A percentile compares a stretch with the other conserved stretches of the same genome.
Evolutionary conservation across 1,140 invertebrate genomes (phyloP).

Genomic region (Hyposmocoma kahamanoa): DNA sequence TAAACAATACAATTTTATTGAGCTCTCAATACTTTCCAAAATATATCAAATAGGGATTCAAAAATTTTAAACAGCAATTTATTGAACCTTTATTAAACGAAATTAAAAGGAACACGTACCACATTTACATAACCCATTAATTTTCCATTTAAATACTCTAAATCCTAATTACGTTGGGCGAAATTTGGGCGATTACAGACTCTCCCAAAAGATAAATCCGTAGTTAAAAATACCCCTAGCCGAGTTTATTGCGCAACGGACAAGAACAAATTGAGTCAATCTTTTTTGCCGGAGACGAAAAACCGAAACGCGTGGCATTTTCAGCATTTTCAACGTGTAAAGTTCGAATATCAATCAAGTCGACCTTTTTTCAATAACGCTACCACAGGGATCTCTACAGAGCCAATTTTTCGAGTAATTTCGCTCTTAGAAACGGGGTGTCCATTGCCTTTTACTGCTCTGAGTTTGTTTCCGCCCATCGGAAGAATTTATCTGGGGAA

Average conservation of each 20-base stretch:
- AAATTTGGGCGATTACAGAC: conserved; percentile 50
- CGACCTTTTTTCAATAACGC: conserved; percentile 67
- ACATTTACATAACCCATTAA: conserved; percentile 36
- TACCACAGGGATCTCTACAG: conserved; percentile 46
- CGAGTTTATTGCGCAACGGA: conserved; percentile 62
- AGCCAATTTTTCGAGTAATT: conserved; percentile 66
- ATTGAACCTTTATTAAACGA: neutral
- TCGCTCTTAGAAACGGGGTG: conserved; percentile 41
- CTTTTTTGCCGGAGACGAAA: conserved; percentile 60
- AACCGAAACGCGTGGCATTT: conserved; percentile 47
- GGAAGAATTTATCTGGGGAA: conserved; percentile 17
- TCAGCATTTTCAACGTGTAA: conserved; percentile 61
- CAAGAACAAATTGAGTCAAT: conserved; percentile 69
- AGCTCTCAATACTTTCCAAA: no score
- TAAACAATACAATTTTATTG: no score
- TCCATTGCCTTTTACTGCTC: conserved; percentile 33
- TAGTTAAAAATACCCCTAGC: conserved; percentile 58
- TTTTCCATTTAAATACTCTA: conserved; percentile 39
- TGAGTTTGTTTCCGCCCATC: conserved; percentile 18
- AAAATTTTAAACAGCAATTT: no score
- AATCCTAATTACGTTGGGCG: conserved; percentile 45
- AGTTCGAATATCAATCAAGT: conserved; percentile 67
- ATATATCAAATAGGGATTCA: no score
- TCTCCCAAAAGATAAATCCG: conserved; percentile 56
- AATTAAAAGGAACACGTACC: conserved; percentile 5